Base-by-base conservation (phyloP, 1,140 invertebrate genomes). In the Drosophila novamexicana region DNA sequence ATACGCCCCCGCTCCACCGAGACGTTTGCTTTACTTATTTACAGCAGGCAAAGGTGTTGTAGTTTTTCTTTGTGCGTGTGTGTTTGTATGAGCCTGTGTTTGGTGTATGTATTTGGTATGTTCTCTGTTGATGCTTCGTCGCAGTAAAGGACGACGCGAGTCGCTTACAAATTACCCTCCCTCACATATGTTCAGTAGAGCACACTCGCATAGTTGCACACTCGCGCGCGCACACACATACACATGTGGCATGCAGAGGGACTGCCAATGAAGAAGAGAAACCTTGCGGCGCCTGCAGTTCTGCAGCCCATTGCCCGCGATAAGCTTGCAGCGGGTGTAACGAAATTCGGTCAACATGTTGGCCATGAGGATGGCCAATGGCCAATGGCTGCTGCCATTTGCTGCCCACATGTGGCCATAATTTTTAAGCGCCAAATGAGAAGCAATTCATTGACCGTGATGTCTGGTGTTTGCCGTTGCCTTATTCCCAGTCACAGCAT, bases 401-500 rank as follows among this genome's bases (percentile, higher is more conserved):
- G 78, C 77, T 88, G 77, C 80, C 80, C 83, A 89, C 84, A 89
- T 89, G 84, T 89, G 83, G 84, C 83, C 70, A 88, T 88, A 89
- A 88, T 80, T 88, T 89, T 88, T 78, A 84, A 88, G 77, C 83
- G 80, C 70, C 83, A 88, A 88, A 88, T 88, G 83, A 84, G 84
- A 86, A 82, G 84, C 77, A 78, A 89, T 89, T 81, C 75, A 88
- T 89, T 88, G 80, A 79, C 80, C 83, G 77, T 88, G 83, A 88
- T 83, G 83, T 77, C 77, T 83, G 83, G 68, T 66, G 74, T 77
- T 82, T 76, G 80, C 37, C 45, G 29, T 74, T 79, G 59, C 57
- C 32, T 62, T 74, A 74, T 69, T 56, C 71, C 57, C 57, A 74
- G 58, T 54, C 70, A 73, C 39, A 61, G 64, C 64, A 73, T 73